These are phyloP conservation scores for Aproaerema taeniolella DNA, from an alignment of 2,888 invertebrate species.

Conservation along the genomic window DNA sequence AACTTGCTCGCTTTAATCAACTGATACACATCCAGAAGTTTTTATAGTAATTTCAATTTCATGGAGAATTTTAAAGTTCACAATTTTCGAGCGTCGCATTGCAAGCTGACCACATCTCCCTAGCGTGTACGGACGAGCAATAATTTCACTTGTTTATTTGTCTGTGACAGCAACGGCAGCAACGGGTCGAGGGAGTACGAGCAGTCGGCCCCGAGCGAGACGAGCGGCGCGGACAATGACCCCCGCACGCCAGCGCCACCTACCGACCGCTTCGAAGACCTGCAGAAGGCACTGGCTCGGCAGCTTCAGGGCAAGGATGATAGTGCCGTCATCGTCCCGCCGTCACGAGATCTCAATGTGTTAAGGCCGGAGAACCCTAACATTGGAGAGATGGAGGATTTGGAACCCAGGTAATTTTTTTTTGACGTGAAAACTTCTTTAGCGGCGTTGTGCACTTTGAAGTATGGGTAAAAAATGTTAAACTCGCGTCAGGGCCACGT, in stretches of 20 bases:
- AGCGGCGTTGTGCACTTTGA: too few relatives aligned
- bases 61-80: too few relatives aligned
- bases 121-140: too few relatives aligned
- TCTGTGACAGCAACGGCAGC: slow-evolving; percentile 47
- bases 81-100: too few relatives aligned
- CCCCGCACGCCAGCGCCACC: slow-evolving; percentile 60
- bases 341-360: slow-evolving; percentile 73
- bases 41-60: too few relatives aligned
- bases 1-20: too few relatives aligned
- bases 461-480: too few relatives aligned
- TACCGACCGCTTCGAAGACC: slow-evolving; percentile 80
- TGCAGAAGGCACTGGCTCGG: slow-evolving; percentile 72
- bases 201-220: slow-evolving; percentile 63
- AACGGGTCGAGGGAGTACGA: slow-evolving; percentile 66
- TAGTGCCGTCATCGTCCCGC: slow-evolving; percentile 66
- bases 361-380: slow-evolving; percentile 81
- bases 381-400: slow-evolving; percentile 81
- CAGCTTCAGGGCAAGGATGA: slow-evolving; percentile 74
- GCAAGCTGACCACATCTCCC: too few relatives aligned
- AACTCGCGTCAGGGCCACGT: too few relatives aligned
- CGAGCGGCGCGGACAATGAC: slow-evolving; percentile 48
- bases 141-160: slow-evolving; percentile 13
- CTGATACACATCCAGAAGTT: too few relatives aligned
- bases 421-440: too few relatives aligned
- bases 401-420: slow-evolving; percentile 68